Conservation (phyloP, 92 coral and sea anemone species). For the Phymanthus crucifer region DNA sequence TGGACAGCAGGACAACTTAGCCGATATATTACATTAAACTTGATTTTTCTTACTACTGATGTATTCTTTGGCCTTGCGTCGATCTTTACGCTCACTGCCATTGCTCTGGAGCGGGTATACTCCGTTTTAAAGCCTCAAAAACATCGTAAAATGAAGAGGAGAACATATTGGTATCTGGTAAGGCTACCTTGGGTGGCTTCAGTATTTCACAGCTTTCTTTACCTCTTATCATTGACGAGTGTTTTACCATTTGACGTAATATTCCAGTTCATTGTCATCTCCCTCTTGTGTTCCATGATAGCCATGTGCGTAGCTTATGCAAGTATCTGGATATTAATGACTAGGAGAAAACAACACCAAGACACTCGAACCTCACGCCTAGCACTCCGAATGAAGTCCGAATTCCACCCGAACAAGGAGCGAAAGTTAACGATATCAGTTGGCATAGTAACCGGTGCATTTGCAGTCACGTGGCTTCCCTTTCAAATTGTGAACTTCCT, state of each 20-base stretch:
- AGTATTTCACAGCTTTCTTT: constrained; percentile 41
- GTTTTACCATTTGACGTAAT: constrained; percentile 38
- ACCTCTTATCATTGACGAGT: constrained; percentile 30
- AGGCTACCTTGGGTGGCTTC: constrained; percentile 54
- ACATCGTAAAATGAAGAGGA: constrained; percentile 24
- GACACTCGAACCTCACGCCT: constrained; percentile 11
- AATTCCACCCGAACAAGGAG: constrained; percentile 36
- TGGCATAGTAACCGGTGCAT: constrained; percentile 57
- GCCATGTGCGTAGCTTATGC: constrained; percentile 47
- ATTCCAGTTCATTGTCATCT: constrained; percentile 50
- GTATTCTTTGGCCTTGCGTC: constrained; percentile 53
- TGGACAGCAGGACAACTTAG: background rate
- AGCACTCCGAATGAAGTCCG: background rate
- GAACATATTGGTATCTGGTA: constrained; percentile 30
- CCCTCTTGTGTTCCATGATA: constrained; percentile 41
- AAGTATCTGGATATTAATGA: constrained; percentile 51
- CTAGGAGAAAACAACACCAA: constrained; percentile 33
- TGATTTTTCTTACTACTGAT: constrained; percentile 38
- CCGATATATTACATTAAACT: constrained; percentile 13
- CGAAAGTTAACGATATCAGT: constrained; percentile 52
- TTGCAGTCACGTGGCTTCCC: constrained; percentile 72
- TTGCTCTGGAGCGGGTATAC: constrained; percentile 47
- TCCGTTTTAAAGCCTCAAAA: constrained; percentile 42
- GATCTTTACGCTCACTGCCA: constrained; percentile 51
- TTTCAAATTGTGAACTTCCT: constrained; percentile 59